Evolutionary conservation across 1,140 invertebrate genomes (phyloP), one percentile per base, ranked within the genome.

Genomic region (Drosophila asahinai): DNA sequence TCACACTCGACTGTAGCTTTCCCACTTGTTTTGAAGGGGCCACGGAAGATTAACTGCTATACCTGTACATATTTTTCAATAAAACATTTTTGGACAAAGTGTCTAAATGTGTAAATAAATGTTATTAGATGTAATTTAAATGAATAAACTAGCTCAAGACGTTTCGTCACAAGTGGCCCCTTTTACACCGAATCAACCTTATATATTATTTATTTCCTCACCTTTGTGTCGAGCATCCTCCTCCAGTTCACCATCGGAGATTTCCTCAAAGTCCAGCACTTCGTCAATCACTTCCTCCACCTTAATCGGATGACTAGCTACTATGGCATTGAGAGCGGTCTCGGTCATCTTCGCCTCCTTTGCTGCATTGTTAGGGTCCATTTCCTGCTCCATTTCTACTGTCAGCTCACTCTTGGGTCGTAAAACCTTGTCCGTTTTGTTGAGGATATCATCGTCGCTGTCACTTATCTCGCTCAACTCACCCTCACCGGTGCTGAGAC

Each of bases 401-500:
- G 76, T 66, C 27, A 66, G 61, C 77, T 93, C 93, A 57, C 22
- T 73, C 48, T 91, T 91, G 48, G 82, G 81, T n/a, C 92, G 83
- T 57, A 86, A 81, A 51, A 86, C 77, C 30, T 91, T 91, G 51
- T 92, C 90, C 15, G 80, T 83, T 30, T 86, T 93, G 33, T 97
- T 96, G 1, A 97, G 93, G 83, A 97, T 97, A 76, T 97, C 97
- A 93, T 97, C 97, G 54, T 96, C 96, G 93, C 97, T 97, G 87
- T 97, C 97, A 87, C 96, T 97, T 40, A 97, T 97, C 93, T 97
- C 97, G 93, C 97, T 97, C 5, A 97, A 94, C 81, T 97, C 96
- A 80, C 97, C 87, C 49, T 73, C 67, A 9, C 36, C 74, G 12
- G 61, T 71, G 48, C 68, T 79, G 5, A 76, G 27, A 5, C 59